A percentile compares a stretch with the other conserved stretches of the same genome.
These are phyloP conservation scores for Marronus borbonicus DNA, from an alignment of 2,888 invertebrate species.

Conservation along the genomic window DNA sequence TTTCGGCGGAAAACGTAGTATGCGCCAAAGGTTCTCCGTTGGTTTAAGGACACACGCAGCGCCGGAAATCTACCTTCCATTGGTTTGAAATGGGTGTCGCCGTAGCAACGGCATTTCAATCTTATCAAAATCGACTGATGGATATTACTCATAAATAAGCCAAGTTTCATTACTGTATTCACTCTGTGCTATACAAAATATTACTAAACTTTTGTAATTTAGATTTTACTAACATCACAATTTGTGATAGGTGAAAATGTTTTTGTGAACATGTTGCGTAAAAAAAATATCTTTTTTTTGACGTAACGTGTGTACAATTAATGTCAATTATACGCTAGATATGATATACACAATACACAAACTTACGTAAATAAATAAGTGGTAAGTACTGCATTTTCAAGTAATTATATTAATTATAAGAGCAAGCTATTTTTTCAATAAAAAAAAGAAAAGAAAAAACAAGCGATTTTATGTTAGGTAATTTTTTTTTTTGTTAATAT, in stretches of 20 bases:
- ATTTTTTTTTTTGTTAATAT: conserved; percentile 24
- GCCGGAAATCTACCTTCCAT: no score
- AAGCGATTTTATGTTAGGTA: neutral
- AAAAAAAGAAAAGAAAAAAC: neutral
- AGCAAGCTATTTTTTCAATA: conserved; percentile 20
- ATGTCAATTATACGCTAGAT: neutral
- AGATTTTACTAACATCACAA: conserved; percentile 40
- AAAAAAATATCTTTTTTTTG: neutral
- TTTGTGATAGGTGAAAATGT: conserved; percentile 27
- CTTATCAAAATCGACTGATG: no score
- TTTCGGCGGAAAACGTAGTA: no score
- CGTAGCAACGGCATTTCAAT: no score
- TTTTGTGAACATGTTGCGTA: neutral
- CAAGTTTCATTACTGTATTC: no score
- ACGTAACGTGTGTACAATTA: neutral
- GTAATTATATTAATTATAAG: neutral
- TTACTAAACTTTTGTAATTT: conserved; percentile 2
- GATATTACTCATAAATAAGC: no score
- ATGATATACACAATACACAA: neutral
- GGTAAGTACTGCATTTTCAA: neutral
- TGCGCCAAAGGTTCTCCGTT: no score
- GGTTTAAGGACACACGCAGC: no score
- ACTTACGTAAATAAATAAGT: neutral
- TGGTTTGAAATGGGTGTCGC: no score
- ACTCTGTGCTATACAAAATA: neutral